Evolutionary conservation across 2,797 vertebrate species (phyloP), one percentile per base, ranked within the genome.

Genomic region (Muraenolepis orangiensis): DNA sequence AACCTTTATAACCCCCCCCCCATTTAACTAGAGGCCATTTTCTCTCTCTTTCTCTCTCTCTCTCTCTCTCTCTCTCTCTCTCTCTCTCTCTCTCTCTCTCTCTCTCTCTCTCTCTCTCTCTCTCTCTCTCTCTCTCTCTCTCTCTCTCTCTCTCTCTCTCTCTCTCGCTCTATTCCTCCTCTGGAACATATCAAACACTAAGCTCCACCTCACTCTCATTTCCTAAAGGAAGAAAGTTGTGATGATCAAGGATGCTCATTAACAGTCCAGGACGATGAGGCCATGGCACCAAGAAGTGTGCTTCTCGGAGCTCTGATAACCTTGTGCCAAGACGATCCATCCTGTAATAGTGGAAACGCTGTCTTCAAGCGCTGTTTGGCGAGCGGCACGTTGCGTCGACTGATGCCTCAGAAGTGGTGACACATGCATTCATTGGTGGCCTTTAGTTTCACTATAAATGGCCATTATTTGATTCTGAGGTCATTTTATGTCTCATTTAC

Each of bases 321-420:
- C 82, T 51, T 68, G 34, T 81, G 82, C 87, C 88, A 92, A 91
- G 67, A 82, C 76, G 86, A 89, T 84, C 78, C 57, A 13, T 1
- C 1, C 61, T 74, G 72, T 2, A 30, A 70, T 77, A 34, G 72
- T 83, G 81, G 78, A 23, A 80, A 83, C 74, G 75, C 32, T 80
- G 78, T 83, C 64, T 82, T 78, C 74, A 76, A 66, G 36, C 78
- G 83, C 81, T 69, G 74, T 78, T 74, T 38, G 76, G 76, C 78
- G 51, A 81, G 86, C 85, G 76, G 78, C 71, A 78, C 74, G 64
- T 74, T 29, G 11, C 74, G 38, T 2, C 72, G 72, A 79, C 57
- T 71, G 75, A 68, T n/a, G 34, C 76, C 80, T 89, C 64, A 87
- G 85, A 87, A 85, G 87, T 88, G 85, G 89, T 85, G n/a, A 38